A percentile compares a stretch with the other conserved stretches of the same genome.
phyloP scores from a whole-genome alignment of 2,797 vertebrate species.

The Tympanoctomys barrerae region DNA sequence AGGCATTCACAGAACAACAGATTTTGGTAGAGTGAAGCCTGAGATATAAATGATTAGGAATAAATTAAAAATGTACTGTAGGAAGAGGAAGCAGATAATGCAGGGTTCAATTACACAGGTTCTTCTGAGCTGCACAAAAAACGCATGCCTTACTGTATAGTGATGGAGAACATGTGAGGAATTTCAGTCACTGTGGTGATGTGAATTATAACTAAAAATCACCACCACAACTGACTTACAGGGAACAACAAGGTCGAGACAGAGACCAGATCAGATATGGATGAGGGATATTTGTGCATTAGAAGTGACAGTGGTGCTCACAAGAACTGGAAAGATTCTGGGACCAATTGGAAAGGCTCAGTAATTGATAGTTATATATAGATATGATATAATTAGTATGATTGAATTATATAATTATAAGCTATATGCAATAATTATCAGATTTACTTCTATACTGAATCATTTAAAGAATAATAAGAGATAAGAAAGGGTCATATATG shows the following conservation, averaged over 20 bases:
- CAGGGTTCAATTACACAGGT: not conserved
- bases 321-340: not conserved
- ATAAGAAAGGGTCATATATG: not conserved
- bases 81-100: not conserved
- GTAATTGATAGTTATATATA: not conserved
- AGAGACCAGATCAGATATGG: not conserved
- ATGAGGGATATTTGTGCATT: not conserved
- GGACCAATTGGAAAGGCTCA: not conserved
- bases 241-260: not conserved
- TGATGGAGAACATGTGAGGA: not conserved
- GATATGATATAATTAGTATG: not conserved
- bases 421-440: not conserved
- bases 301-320: not conserved
- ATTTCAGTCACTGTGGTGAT: not conserved
- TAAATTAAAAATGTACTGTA: not conserved
- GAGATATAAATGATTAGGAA: not conserved
- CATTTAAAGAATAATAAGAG: not conserved
- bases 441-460: not conserved
- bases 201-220: constrained; percentile 26
- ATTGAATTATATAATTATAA: not conserved
- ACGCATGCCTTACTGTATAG: not conserved
- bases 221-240: not conserved
- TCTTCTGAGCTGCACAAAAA: not conserved
- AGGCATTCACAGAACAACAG: not conserved
- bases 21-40: not conserved